Conservation (phyloP, 2,797 vertebrate species). For the Arnoldichthys spilopterus region DNA sequence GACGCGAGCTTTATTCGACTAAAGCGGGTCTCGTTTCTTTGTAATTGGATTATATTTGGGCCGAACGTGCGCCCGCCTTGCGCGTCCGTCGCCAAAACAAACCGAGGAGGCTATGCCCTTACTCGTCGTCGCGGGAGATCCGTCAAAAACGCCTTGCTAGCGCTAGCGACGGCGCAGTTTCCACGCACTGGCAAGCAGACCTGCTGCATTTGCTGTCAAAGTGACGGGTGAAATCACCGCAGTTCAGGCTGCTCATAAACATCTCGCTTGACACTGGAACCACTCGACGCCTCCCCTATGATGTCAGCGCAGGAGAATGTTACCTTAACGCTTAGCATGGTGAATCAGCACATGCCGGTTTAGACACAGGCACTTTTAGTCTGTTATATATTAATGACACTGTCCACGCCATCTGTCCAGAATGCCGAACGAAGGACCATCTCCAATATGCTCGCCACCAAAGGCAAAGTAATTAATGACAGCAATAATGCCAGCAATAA, state of each 20-base stretch:
- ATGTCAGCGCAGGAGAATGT: slow-evolving; percentile 75
- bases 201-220: not conserved
- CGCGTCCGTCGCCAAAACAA: slow-evolving; percentile 17
- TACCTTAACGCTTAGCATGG: slow-evolving; percentile 63
- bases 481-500: slow-evolving; percentile 95
- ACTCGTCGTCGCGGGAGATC: not conserved
- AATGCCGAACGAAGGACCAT: slow-evolving; percentile 83
- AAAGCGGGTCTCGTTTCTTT: slow-evolving; percentile 74
- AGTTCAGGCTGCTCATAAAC: not conserved
- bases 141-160: not conserved
- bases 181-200: not conserved
- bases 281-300: slow-evolving; percentile 1
- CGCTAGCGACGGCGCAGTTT: not conserved
- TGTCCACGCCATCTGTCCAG: slow-evolving; percentile 93
- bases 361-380: slow-evolving; percentile 89
- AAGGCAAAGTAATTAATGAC: slow-evolving; percentile 97
- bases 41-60: slow-evolving; percentile 65
- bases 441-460: slow-evolving; percentile 95
- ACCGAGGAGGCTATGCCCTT: slow-evolving; percentile 26
- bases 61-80: slow-evolving; percentile 54
- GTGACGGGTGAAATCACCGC: not conserved
- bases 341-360: slow-evolving; percentile 86
- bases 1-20: slow-evolving; percentile 79
- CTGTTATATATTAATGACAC: slow-evolving; percentile 97
- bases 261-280: not conserved